Percentiles rank a stretch among this genome's conserved stretches.
These are phyloP conservation scores for Girardinichthys multiradiatus DNA, from an alignment of 2,113 vertebrate species.

Conservation along the genomic window DNA sequence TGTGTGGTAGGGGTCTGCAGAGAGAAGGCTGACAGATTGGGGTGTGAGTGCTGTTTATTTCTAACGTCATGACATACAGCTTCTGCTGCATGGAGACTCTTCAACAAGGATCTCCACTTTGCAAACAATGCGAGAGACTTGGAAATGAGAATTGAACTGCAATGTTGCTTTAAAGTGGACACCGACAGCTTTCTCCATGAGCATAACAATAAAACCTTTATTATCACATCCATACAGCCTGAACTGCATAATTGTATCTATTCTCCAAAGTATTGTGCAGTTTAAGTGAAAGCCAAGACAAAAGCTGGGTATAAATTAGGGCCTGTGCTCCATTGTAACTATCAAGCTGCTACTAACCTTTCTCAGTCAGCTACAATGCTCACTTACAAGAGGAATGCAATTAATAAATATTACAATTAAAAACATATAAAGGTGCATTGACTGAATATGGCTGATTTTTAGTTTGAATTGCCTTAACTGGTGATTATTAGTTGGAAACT, in stretches of 20 bases:
- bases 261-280: neutral
- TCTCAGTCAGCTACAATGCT: neutral
- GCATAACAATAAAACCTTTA: neutral
- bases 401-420: neutral
- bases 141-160: slow-evolving; percentile 18
- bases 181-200: neutral
- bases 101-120: slow-evolving; percentile 7
- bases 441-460: neutral
- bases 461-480: neutral
- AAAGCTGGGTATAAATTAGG: neutral
- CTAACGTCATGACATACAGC: slow-evolving; percentile 31
- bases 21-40: slow-evolving; percentile 40
- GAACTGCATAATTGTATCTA: neutral
- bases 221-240: neutral
- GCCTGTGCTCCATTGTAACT: neutral
- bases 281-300: neutral
- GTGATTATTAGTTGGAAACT: no score
- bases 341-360: neutral
- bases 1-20: slow-evolving; percentile 11
- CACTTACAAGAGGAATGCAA: neutral
- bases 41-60: slow-evolving; percentile 18
- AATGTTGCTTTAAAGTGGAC: neutral
- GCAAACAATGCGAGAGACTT: slow-evolving; percentile 31
- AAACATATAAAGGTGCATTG: neutral
- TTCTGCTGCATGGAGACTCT: slow-evolving; percentile 27